Percentiles rank a stretch among this genome's conserved stretches.
Evolutionary conservation across 2,888 invertebrate genomes (phyloP).

Genomic region (Drosophila aldrichi): DNA sequence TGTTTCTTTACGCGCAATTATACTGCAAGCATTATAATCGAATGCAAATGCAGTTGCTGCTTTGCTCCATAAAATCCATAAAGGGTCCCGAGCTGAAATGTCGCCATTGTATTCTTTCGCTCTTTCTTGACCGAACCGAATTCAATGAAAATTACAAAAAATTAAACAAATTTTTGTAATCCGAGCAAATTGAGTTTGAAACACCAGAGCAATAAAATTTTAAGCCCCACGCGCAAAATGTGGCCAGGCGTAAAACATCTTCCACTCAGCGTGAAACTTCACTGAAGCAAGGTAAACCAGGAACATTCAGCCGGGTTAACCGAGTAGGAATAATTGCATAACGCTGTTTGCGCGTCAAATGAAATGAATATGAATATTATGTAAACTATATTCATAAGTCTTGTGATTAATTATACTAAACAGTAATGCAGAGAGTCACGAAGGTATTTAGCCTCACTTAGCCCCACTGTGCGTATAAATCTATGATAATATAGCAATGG

Average conservation of each 20-base stretch:
- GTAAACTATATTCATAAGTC: not conserved
- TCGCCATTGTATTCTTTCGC: slow-evolving; percentile 12
- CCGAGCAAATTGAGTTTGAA: slow-evolving; percentile 52
- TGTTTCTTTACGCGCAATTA: slow-evolving; percentile 9
- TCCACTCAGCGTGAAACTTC: not conserved
- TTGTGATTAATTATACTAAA: not conserved
- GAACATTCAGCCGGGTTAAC: not conserved
- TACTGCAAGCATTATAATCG: slow-evolving; percentile 24
- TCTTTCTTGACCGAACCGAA: not conserved
- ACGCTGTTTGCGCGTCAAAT: not conserved
- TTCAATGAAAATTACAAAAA: not conserved
- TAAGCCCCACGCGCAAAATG: not conserved
- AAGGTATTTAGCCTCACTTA: not conserved
- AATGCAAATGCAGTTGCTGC: slow-evolving; percentile 57
- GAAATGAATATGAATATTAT: not conserved
- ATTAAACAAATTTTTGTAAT: slow-evolving; percentile 30
- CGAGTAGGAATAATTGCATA: not conserved
- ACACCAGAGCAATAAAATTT: not conserved
- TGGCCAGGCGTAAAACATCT: not conserved
- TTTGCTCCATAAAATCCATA: slow-evolving; percentile 44
- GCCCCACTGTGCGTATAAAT: too few relatives aligned
- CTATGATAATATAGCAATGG: too few relatives aligned
- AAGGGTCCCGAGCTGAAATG: slow-evolving; percentile 3
- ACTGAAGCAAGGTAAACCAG: not conserved
- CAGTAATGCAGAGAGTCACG: not conserved